Base-by-base conservation (phyloP, 2,113 vertebrate genomes). In the Calyptommatus sinebrachiatus region DNA sequence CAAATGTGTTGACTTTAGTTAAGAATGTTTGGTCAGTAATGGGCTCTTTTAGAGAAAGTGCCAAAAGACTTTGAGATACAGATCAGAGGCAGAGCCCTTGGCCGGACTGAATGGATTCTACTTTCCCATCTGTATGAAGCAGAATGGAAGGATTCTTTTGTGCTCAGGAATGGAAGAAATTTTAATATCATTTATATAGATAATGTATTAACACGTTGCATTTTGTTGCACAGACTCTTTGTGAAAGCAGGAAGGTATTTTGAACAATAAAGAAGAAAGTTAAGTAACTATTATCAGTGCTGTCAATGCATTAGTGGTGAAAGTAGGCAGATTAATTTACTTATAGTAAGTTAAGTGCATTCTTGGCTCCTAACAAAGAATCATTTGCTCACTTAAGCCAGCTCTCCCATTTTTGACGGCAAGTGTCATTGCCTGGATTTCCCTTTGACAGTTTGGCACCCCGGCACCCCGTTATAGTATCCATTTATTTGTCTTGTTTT, bases 241-340 rank as follows among this genome's bases (percentile, higher is more conserved):
- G 92, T 87, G 93, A 91, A 87, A 90, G 92, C 93, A 85, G 66
- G 89, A 92, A 91, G 84, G 85, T 91, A 78, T 94, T n/a, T 89
- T 92, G 85, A 81, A 88, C 87, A 89, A 61, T 83, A 85, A 80
- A 88, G 94, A 89, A 93, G 88, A 94, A 91, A 91, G 83, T 93
- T 88, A 91, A 91, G 85, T 84, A 89, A 90, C 91, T 89, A 90
- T 94, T 95, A 95, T 95, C 93, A 89, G 83, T 11, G 41, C 73
- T 91, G 93, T 94, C 95, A 95, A 96, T 94, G 93, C 87, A 87
- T 94, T 95, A 96, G 94, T 93, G 96, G 95, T 95, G 94, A 94
- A 95, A 95, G 94, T 91, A 95, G 94, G 93, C 93, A 96, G 95
- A 97, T 97, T 98, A 96, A 97, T 97, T 97, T 97, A 95, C 96